Base-by-base conservation (phyloP, 2,797 vertebrate species). In the Myioborus miniatus region DNA sequence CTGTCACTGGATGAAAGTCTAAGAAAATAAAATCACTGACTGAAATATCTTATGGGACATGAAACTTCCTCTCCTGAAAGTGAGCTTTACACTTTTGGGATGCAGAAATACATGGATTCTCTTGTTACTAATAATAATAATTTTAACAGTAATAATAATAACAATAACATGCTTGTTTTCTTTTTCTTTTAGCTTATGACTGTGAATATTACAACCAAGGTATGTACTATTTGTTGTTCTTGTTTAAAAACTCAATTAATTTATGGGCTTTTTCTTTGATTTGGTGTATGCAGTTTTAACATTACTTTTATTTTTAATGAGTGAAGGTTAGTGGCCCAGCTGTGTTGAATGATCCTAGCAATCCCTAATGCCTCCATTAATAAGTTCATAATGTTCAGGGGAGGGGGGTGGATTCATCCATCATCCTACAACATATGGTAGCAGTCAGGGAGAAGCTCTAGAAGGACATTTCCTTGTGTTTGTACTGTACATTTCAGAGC, bases 191-290 rank as follows among this genome's bases (percentile, higher is more conserved):
- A 99, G 99, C 99, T 39, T 99, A 98, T 94, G 99, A 99, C 86
- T 99, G 99, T 98, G 99, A 99, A 98, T 99, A 99, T 97, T 99
- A 99, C 95, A 99, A 99, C 97, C 98, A 98, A 99, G 99, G 99
- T 99, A 98, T 62, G 98, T 97, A 87, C n/a, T 32, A 86, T 74
- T 93, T 95, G 27, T 65, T 44, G 72, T 30, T 89, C 41, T 43
- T 93, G 8, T 82, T 34, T 59, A 62, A 77, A 46, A 39, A 21
- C 32, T 74, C 8, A 2, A 4, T 36, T 56, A 27, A 47, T 49
- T 52, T 43, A 50, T 50, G 8, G 34, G 4, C 5, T 90, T 63
- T 80, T 58, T 58, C 58, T 85, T 86, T 75, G 27, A 44, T 15
- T 87, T 83, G 10, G 6, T 77, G 1, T 20, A 34, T 44, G 32